Evolutionary conservation across 2,113 vertebrate genomes (phyloP), one percentile per base, ranked within the genome.

Genomic region (Larimichthys crocea): DNA sequence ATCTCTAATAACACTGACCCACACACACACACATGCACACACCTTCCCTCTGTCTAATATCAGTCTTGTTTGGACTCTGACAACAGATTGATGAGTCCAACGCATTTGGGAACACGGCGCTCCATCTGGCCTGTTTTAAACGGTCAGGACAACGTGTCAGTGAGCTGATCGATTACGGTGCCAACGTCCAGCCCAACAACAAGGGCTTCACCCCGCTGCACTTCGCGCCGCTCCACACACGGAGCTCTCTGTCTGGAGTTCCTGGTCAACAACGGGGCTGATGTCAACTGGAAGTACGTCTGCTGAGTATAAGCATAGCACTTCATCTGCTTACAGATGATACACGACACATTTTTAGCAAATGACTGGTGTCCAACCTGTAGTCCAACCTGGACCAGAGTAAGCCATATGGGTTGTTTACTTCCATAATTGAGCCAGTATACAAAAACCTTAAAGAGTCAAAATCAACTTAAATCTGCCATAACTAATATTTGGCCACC

Each of bases 91-190:
- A 99, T 50, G 98, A 99, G 89, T 94, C 96, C 89, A 99, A 99
- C 1, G 93, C 96, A 4, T 99, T 98, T 5, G 98, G 98, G 55
- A 99, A 99, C 92, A 98, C 98, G 0, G 96, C 98, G 0, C 96
- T 99, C 50, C 98, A 99, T 67, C 94, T 99, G 79, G 98, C 98
- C 14, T 99, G 98, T 77, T 98, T 97, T 78, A 99, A 99, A 99
- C 0, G 98, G 98, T 11, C 97, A 99, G 94, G 97, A 99, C 29
- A 94, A 96, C 16, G 97, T 99, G 98, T 98, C 61, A 98, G 95
- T 2, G 98, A 99, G 93, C 95, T 99, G 55, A 98, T 99, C 10
- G 97, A 98, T 86, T 97, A 97, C 0, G 98, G 98, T 24, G 98
- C 98, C 89, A 98, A 97, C 1, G 98, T 99, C 92, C 97, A 98